phyloP scores from a whole-genome alignment of 2,888 invertebrate species.

The Allygus modestus region DNA sequence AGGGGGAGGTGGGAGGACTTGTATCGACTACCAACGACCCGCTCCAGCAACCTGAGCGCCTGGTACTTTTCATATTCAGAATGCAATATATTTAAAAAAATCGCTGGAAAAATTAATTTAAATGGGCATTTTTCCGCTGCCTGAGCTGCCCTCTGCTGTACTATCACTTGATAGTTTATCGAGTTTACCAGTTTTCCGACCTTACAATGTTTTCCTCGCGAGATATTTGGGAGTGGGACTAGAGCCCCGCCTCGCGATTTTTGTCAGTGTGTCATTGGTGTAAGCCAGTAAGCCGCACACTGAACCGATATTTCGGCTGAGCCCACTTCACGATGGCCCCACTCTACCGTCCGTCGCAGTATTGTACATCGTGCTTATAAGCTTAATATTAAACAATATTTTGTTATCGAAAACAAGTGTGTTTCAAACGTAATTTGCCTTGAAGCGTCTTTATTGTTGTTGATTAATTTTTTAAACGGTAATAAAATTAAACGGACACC shows the following conservation, averaged over 20 bases:
- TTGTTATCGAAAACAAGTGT: too few relatives aligned
- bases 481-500: too few relatives aligned
- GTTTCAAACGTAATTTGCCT: too few relatives aligned
- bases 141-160: background rate
- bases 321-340: background rate
- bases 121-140: background rate
- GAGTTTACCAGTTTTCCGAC: background rate
- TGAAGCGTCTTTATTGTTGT: too few relatives aligned
- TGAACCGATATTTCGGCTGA: conserved; percentile 37
- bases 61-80: conserved; percentile 61
- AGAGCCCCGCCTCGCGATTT: conserved; percentile 49
- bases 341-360: too few relatives aligned
- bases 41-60: conserved; percentile 64
- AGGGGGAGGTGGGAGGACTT: background rate
- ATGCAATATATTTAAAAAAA: conserved; percentile 62
- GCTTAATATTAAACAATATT: too few relatives aligned
- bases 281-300: background rate
- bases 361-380: background rate
- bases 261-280: conserved; percentile 45
- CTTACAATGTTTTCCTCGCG: background rate
- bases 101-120: background rate
- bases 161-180: background rate
- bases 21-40: conserved; percentile 51
- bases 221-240: conserved; percentile 21
- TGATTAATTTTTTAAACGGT: too few relatives aligned